Evolutionary conservation across 2,888 invertebrate species (phyloP).

Genomic region (Argyra leucocephala): DNA sequence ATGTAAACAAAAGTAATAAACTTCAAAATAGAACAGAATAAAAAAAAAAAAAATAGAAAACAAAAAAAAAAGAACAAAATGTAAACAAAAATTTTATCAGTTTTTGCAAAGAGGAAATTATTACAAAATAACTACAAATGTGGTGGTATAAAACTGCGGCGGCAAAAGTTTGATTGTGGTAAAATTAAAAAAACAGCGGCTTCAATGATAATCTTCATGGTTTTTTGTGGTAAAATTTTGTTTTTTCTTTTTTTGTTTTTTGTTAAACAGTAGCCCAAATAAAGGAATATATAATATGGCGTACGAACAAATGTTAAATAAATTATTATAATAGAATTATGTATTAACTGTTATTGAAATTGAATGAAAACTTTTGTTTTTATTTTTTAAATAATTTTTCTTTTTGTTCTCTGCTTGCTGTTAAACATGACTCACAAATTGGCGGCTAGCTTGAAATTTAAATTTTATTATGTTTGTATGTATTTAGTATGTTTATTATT

Average conservation of each 20-base stretch:
- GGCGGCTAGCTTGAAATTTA: too few species aligned
- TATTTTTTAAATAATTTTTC: neutral
- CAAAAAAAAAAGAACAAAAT: neutral
- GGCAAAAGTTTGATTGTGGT: neutral
- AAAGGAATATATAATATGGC: too few species aligned
- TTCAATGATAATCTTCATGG: neutral
- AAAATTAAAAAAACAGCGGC: neutral
- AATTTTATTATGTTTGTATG: too few species aligned
- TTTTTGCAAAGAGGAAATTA: neutral
- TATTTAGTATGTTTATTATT: too few species aligned
- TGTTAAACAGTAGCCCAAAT: neutral
- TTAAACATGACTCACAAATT: too few species aligned
- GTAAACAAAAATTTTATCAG: neutral
- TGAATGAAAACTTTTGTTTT: constrained; percentile 3
- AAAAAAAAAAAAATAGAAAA: neutral
- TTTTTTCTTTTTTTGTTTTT: too few species aligned
- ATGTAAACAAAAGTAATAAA: neutral
- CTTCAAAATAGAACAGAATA: neutral
- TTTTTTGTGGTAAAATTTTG: neutral
- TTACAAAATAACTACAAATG: neutral
- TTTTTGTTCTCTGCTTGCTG: too few species aligned
- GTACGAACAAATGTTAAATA: too few species aligned
- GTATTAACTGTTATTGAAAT: neutral
- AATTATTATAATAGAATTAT: too few species aligned
- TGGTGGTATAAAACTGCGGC: neutral